These are phyloP conservation scores for Acanthurus lineatus DNA, from an alignment of 2,797 vertebrate genomes.

Conservation along the genomic window DNA sequence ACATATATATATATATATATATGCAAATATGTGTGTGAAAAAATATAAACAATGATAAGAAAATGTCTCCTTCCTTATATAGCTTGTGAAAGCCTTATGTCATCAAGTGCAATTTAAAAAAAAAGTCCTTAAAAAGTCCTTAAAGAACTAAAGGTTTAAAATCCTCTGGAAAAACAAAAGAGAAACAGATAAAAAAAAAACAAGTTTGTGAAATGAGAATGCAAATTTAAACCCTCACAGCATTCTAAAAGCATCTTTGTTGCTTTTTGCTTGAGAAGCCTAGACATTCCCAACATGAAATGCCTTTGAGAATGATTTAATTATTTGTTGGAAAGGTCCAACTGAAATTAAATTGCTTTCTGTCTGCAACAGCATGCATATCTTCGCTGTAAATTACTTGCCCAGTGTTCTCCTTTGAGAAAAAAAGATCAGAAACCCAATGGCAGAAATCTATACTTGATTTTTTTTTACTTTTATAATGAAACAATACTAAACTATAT, in stretches of 20 bases:
- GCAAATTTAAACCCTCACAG: constrained; percentile 12
- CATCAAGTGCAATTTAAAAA: too few relatives aligned
- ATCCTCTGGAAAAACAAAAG: constrained; percentile 7
- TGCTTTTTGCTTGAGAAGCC: constrained; percentile 3
- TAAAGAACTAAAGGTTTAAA: background rate
- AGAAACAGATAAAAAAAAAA: background rate
- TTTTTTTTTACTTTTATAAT: background rate
- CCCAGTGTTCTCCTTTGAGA: background rate
- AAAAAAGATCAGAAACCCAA: background rate
- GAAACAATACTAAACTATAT: too few relatives aligned
- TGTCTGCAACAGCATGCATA: background rate
- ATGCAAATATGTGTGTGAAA: too few relatives aligned
- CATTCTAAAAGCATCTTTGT: constrained; percentile 10
- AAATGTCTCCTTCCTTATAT: too few relatives aligned
- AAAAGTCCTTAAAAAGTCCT: too few relatives aligned
- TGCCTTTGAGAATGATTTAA: constrained; percentile 22
- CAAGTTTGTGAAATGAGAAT: constrained; percentile 1
- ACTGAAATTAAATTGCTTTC: constrained; percentile 8
- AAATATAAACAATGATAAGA: too few relatives aligned
- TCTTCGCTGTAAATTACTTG: background rate
- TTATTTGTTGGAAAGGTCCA: background rate
- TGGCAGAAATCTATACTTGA: background rate
- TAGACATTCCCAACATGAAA: background rate
- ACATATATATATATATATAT: too few relatives aligned
- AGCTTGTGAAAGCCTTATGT: too few relatives aligned